Evolutionary conservation across 2,888 invertebrate genomes (phyloP), one percentile per base, ranked within the genome.

Genomic region (Agrotis exclamationis): DNA sequence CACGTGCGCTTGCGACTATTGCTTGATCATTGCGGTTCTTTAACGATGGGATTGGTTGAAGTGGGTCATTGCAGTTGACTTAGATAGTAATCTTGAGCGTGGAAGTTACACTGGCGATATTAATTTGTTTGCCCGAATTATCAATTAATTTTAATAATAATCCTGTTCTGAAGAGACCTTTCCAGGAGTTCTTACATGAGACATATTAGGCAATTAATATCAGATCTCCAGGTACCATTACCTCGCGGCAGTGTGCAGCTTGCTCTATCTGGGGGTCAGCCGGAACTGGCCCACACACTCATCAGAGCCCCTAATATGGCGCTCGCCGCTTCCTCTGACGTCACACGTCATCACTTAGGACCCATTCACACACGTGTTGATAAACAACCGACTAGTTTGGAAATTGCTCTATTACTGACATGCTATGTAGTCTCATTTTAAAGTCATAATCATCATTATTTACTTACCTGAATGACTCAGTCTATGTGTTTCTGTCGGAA

Each of bases 201-300:
- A 33, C n/a, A n/a, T 33, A 33, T 33, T 33, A 33, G 9, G 33
- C 9, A 33, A 28, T 57, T 1, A 24, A 44, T 50, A 14, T 13
- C n/a, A 47, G 20, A 18, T 13, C 3, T 18, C 20, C 11, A 45
- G 13, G 14, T 44, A 44, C 22, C 16, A 14, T 13, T 28, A 16
- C 18, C 22, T 33, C 47, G 7, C 28, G 47, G 18, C 39, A 74
- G 85, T 84, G 80, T 74, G 74, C 60, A 16, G 44, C 51, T 9
- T 66, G 58, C 75, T 63, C 65, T 63, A 74, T 44, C 59, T 70
- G 62, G 74, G 64, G 73, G 71, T 79, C 85, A 74, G 83, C 76
- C 88, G 89, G 90, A 89, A 88, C 86, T 83, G 76, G 89, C 88
- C 88, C 86, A 89, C 90, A 81, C 86, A 74, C 79, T 79, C 84